Percentiles rank a stretch among this genome's conserved stretches.
These are phyloP conservation scores for Neotoma lepida DNA, from an alignment of 2,113 vertebrate genomes.

Conservation along the genomic window DNA sequence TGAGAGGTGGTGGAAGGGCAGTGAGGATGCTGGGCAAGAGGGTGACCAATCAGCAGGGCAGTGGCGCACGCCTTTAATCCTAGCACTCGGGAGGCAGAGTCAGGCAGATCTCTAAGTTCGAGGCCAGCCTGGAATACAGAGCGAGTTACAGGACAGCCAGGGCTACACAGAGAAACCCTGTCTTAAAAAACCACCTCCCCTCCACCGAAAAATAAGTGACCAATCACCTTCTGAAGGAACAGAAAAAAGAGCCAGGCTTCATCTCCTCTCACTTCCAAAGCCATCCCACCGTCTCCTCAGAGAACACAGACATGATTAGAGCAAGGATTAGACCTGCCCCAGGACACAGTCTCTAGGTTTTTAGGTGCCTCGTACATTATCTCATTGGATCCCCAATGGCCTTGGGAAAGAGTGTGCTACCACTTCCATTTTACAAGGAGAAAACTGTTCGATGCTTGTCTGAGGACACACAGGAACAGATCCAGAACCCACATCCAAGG, in stretches of 20 bases:
- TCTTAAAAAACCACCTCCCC: neutral
- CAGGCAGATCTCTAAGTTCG: neutral
- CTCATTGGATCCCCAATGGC: neutral
- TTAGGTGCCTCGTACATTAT: neutral
- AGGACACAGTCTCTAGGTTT: neutral
- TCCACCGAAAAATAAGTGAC: neutral
- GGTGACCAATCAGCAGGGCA: neutral
- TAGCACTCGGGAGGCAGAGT: neutral
- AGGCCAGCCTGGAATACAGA: neutral
- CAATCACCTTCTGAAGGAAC: neutral
- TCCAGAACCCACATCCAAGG: neutral
- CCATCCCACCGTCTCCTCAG: neutral
- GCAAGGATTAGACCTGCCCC: neutral
- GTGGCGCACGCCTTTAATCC: accelerated
- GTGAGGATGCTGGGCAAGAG: neutral
- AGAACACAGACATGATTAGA: neutral
- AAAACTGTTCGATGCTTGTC: neutral
- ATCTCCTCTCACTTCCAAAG: neutral
- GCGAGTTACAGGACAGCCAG: neutral
- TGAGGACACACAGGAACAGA: neutral
- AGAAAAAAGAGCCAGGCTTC: neutral
- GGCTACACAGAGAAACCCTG: neutral
- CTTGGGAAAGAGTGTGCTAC: neutral
- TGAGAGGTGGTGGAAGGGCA: too few species aligned
- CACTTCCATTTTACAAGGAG: neutral